Evolutionary conservation across 2,888 invertebrate species (phyloP).

Genomic region (Tetragonula carbonaria): DNA sequence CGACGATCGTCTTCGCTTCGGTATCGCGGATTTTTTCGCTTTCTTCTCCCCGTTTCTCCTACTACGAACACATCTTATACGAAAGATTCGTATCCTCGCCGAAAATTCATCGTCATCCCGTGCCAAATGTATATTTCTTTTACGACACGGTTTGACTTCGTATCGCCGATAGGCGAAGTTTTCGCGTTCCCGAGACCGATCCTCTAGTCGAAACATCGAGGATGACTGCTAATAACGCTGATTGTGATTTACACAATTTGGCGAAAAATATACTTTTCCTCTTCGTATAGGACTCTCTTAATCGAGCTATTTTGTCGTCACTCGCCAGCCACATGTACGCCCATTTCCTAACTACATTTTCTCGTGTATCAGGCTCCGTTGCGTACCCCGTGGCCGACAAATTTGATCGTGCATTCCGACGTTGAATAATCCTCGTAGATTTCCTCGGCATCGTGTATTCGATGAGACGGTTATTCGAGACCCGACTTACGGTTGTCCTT

Average conservation of each 20-base stretch:
- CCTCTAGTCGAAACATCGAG: constrained; percentile 1
- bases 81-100: background rate
- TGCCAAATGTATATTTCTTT: constrained; percentile 13
- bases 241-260: background rate
- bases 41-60: background rate
- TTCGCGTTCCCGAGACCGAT: constrained; percentile 28
- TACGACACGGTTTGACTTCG: constrained; percentile 36
- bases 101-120: constrained; percentile 18
- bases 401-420: constrained; percentile 26
- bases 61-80: background rate
- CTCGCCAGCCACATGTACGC: constrained; percentile 16
- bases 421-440: constrained; percentile 40
- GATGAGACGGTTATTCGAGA: background rate
- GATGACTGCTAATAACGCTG: constrained; percentile 46
- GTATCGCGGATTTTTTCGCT: background rate
- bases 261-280: constrained; percentile 36
- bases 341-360: constrained; percentile 33
- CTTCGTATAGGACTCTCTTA: constrained; percentile 26
- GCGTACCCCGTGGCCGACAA: constrained; percentile 17
- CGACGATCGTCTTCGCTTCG: background rate
- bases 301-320: constrained; percentile 51
- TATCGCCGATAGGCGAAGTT: constrained; percentile 15
- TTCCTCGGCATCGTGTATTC: background rate
- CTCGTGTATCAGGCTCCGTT: constrained; percentile 5
- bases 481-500: too few relatives aligned